These are phyloP conservation scores for Nasonia vitripennis DNA, from an alignment of 1,140 invertebrate species.

Conservation along the genomic window DNA sequence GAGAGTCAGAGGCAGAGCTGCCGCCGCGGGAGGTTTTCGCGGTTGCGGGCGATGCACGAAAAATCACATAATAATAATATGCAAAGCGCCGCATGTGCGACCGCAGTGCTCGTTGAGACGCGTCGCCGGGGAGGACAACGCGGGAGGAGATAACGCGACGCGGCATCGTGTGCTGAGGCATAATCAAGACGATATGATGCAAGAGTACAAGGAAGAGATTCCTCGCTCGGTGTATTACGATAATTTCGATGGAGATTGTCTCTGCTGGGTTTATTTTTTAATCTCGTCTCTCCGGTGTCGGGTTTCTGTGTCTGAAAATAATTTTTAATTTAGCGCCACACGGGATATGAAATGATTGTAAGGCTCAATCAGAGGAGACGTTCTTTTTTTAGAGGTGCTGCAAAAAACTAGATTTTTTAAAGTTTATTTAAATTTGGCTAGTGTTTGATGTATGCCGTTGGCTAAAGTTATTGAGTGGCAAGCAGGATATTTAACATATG, in stretches of 20 bases:
- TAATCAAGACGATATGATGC: slow-evolving; percentile 1
- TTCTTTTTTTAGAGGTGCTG: too few species aligned
- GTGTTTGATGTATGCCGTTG: too few species aligned
- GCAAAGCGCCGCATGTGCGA: not conserved
- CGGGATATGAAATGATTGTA: too few species aligned
- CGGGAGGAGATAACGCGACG: not conserved
- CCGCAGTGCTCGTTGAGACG: not conserved
- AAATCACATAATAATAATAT: not conserved
- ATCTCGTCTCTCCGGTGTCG: too few species aligned
- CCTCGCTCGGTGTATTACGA: not conserved
- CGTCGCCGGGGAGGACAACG: not conserved
- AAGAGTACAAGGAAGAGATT: not conserved
- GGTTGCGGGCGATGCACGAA: not conserved
- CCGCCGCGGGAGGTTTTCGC: not conserved
- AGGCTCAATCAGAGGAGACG: too few species aligned
- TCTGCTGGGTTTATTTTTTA: not conserved
- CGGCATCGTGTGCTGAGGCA: not conserved
- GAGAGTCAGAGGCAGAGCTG: not conserved
- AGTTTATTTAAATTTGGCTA: too few species aligned
- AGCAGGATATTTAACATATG: too few species aligned
- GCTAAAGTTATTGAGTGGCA: too few species aligned
- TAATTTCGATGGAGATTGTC: not conserved
- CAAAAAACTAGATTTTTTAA: too few species aligned
- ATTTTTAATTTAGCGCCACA: too few species aligned
- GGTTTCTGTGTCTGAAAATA: too few species aligned